Evolutionary conservation across 1,140 invertebrate genomes (phyloP), one percentile per base, ranked within the genome.

Genomic region (Diorhabda carinulata): DNA sequence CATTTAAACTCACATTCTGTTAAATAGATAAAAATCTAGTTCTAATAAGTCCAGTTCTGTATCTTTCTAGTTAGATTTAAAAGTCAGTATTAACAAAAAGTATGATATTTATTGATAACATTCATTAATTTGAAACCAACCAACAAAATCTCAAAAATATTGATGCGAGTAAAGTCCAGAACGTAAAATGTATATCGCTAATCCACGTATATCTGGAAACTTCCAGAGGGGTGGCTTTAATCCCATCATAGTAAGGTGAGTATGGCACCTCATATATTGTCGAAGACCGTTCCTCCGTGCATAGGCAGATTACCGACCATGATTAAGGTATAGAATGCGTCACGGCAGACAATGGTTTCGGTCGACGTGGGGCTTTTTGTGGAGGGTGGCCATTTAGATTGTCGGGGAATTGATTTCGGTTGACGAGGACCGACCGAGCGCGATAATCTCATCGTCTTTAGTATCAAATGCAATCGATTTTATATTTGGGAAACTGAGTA

Each of bases 251-350:
- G 47, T 52, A 52, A 52, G 47, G 47, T 52, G 47, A 52, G 47
- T 52, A n/a, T n/a, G 47, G 47, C 47, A 52, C 47, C 47, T 52
- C 6, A n/a, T 52, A 52, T 52, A 52, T 52, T 52, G 47, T 52
- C 47, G 47, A 4, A n/a, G 47, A 52, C 47, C 47, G 47, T 52
- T 52, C 47, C 47, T 6, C 47, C 47, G 47, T 52, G 47, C 47
- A 52, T 52, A 52, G 47, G 47, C 47, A 52, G 47, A 52, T 52
- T 52, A 52, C 47, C 47, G 47, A 52, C 47, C 47, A 52, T 52
- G 47, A 52, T 52, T 52, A 52, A 52, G 47, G 47, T 8, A 52
- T 52, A 52, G 47, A 52, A 52, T 52, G 47, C 47, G 47, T 52
- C 47, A 52, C 47, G 47, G 47, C 47, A 52, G 47, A 52, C 47